Conservation (phyloP, 2,888 invertebrate species). For the Phengaris alcon region DNA sequence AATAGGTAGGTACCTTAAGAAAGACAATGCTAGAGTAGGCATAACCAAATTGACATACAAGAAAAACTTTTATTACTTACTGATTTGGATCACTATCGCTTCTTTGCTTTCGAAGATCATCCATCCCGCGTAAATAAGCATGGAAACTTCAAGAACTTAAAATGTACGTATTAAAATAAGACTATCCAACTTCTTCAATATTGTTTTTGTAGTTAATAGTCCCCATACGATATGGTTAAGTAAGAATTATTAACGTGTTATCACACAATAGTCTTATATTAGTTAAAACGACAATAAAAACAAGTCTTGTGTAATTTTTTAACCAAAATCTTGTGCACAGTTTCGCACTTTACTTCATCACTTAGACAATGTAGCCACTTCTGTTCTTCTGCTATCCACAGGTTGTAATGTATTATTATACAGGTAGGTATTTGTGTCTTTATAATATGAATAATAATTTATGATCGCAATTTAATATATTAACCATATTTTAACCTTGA, state of each 20-base stretch:
- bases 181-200: background rate
- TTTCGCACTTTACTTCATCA: background rate
- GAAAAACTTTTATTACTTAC: slow-evolving; percentile 47
- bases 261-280: background rate
- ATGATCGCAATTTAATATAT: background rate
- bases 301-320: slow-evolving; percentile 7
- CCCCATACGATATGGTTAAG: background rate
- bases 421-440: background rate
- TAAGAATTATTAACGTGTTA: background rate
- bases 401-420: background rate
- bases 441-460: background rate
- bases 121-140: slow-evolving; percentile 63
- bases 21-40: background rate
- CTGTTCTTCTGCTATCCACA: background rate
- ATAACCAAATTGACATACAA: slow-evolving; percentile 10
- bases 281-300: background rate
- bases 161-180: background rate
- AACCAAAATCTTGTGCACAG: background rate
- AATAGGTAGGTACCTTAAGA: background rate
- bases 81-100: slow-evolving; percentile 51
- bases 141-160: slow-evolving; percentile 64
- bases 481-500: background rate
- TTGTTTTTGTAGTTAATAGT: background rate
- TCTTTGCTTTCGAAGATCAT: slow-evolving; percentile 49
- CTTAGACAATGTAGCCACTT: background rate